phyloP scores from a whole-genome alignment of 2,888 invertebrate genomes.

The Trypoxylon attenuatum region DNA sequence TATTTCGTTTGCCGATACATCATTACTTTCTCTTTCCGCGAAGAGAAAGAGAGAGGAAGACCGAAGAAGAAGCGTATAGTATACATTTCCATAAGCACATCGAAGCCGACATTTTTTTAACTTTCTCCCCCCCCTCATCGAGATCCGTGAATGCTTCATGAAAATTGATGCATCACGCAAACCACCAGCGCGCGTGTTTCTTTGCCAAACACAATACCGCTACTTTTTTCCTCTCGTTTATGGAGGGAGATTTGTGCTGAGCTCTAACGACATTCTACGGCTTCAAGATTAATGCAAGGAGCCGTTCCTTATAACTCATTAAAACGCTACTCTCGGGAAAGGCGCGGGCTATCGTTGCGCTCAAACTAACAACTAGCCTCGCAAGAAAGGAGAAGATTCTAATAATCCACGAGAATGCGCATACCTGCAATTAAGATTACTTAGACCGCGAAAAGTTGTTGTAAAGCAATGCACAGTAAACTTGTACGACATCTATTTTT shows the following conservation, averaged over 20 bases:
- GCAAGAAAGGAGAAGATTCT: neutral
- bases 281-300: neutral
- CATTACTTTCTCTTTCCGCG: conserved; percentile 34
- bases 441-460: neutral
- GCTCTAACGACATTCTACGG: neutral
- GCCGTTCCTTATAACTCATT: neutral
- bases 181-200: too few relatives aligned
- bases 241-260: conserved; percentile 5
- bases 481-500: neutral
- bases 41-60: conserved; percentile 7
- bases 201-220: conserved; percentile 28
- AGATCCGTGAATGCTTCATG: conserved; percentile 32
- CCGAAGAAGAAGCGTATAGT: conserved; percentile 17
- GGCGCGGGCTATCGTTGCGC: neutral
- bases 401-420: too few relatives aligned
- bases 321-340: neutral
- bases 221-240: conserved; percentile 31
- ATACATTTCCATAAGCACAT: conserved; percentile 36
- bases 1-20: conserved; percentile 24
- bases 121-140: conserved; percentile 26
- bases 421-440: neutral
- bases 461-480: neutral
- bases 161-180: conserved; percentile 36
- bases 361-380: neutral
- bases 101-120: conserved; percentile 25